Evolutionary conservation across 2,888 invertebrate species (phyloP).

Genomic region (Belgica antarctica): DNA sequence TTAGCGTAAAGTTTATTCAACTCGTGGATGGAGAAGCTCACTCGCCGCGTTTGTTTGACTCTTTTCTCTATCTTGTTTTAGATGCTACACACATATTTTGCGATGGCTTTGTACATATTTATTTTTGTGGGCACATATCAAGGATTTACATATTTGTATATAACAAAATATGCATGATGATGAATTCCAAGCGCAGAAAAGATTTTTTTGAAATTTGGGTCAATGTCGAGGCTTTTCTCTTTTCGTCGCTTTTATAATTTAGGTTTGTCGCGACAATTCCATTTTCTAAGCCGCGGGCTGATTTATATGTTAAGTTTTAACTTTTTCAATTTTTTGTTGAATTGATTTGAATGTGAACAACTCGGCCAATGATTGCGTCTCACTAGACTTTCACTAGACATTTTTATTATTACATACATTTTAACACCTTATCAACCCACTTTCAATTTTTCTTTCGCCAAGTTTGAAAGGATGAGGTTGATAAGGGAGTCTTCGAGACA

Average conservation of each 20-base stretch:
- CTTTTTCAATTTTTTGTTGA: no score
- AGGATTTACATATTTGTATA: slow-evolving; percentile 26
- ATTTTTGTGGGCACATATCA: not conserved
- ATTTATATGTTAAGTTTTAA: no score
- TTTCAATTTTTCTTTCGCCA: slow-evolving; percentile 16
- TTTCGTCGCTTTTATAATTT: not conserved
- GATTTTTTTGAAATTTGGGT: slow-evolving; percentile 52
- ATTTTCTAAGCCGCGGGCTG: no score
- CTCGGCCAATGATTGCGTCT: not conserved
- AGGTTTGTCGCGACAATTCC: no score
- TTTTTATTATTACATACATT: slow-evolving; percentile 37
- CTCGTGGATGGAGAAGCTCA: slow-evolving; percentile 25
- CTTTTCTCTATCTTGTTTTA: not conserved
- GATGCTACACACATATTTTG: slow-evolving; percentile 2
- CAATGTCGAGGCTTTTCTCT: slow-evolving; percentile 59
- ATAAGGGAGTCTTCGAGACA: not conserved
- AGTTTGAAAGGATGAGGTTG: not conserved
- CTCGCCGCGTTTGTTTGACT: slow-evolving; percentile 8
- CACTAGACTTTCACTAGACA: slow-evolving; percentile 43
- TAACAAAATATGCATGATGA: slow-evolving; percentile 27
- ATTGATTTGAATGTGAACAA: no score
- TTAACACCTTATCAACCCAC: slow-evolving; percentile 32
- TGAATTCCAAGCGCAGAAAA: slow-evolving; percentile 17
- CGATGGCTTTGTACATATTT: not conserved
- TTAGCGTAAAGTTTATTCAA: slow-evolving; percentile 39